Evolutionary conservation across 2,113 vertebrate species (phyloP).

Genomic region (Leptobrachium ailaonicum): DNA sequence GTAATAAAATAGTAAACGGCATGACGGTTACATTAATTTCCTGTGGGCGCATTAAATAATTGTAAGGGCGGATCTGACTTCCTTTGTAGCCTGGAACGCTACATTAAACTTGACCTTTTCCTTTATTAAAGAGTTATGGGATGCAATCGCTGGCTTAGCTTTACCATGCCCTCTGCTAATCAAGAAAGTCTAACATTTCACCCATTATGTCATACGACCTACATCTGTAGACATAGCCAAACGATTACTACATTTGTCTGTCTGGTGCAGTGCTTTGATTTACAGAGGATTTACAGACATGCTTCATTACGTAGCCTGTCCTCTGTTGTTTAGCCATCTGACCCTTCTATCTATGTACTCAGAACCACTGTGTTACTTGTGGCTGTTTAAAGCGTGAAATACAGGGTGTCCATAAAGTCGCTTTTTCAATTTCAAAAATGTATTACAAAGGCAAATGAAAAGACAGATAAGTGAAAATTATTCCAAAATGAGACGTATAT

Average conservation of each 20-base stretch:
- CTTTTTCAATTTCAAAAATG: too few species aligned
- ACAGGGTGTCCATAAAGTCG: too few species aligned
- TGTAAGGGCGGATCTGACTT: not conserved
- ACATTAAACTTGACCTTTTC: constrained; percentile 15
- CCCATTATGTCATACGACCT: constrained; percentile 7
- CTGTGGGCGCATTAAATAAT: not conserved
- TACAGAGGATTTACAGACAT: not conserved
- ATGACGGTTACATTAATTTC: not conserved
- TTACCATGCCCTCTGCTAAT: constrained; percentile 6
- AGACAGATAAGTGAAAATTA: too few species aligned
- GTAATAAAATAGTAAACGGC: too few species aligned
- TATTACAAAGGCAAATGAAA: too few species aligned
- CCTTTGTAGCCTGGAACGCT: not conserved
- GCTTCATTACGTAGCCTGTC: not conserved
- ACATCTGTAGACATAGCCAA: constrained; percentile 8
- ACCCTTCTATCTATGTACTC: too few species aligned
- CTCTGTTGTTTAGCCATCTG: too few species aligned
- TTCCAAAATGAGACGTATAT: too few species aligned
- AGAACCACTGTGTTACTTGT: too few species aligned
- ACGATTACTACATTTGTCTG: constrained; percentile 8
- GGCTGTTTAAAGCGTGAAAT: too few species aligned
- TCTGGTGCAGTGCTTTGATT: constrained; percentile 1
- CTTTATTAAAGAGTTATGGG: constrained; percentile 17
- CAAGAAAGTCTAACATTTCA: constrained; percentile 5
- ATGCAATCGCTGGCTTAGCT: not conserved